Evolutionary conservation across 2,797 vertebrate species (phyloP), one percentile per base, ranked within the genome.

Genomic region (Scleropages formosus): DNA sequence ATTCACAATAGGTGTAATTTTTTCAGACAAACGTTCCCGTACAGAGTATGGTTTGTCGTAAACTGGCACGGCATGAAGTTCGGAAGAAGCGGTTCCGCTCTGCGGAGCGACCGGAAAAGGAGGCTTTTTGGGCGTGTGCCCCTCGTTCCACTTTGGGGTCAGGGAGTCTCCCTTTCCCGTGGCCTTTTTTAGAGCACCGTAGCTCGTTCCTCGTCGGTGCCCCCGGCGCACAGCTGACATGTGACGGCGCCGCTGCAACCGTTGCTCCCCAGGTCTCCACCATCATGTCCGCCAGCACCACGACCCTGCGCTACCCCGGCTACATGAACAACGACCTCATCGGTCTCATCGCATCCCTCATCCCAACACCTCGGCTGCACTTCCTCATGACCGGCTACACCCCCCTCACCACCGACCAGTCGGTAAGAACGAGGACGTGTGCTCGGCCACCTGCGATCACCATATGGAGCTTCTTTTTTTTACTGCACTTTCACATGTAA

Each of bases 311-410:
- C 74, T 98, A 98, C 69, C 96, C 97, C 0, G 95, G 96, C 18
- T 97, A 98, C 85, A 98, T 98, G 97, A 98, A 98, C 91, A 98
- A 98, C 0, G 97, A 98, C 83, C 94, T 98, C 22, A 98, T 98
- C 0, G 95, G 96, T 67, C 91, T 98, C 82, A 98, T 98, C 0
- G 95, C 96, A 0, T 99, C 96, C 0, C 95, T 99, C 73, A 98
- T 98, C 85, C 96, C 97, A 66, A 98, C 96, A 0, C 96, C 96
- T 0, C 92, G 96, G 22, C 93, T 98, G 68, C 96, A 98, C 86
- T 98, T 98, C 89, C 94, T 98, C 24, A 98, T 98, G 95, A 98
- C 96, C 0, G 95, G 96, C 0, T 98, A 98, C 87, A 98, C 96
- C 0, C 96, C 96, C 0, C 94, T 98, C 77, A 98, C 96, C 75